Evolutionary conservation across 2,797 vertebrate species (phyloP), one percentile per base, ranked within the genome.

Genomic region (Leptodactylus fallax): DNA sequence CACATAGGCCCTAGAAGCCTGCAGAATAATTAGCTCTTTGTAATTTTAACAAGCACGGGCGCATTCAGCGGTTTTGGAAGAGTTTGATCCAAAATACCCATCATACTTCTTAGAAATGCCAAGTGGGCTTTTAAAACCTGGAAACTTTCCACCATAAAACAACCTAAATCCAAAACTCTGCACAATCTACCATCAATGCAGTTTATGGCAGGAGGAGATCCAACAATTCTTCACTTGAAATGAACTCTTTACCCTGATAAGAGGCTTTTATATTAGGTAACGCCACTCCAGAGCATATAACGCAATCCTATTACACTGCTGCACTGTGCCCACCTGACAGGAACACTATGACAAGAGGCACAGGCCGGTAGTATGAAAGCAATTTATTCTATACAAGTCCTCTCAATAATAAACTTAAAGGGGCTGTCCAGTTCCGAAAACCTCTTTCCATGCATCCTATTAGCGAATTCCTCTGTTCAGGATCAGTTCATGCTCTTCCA

Each of bases 1-100:
- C 65, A n/a, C 19, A 9, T 10, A 9, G 49, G 65, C 47, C 25
- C 36, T 19, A 49, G 11, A 21, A 17, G 45, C 27, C 79, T 55
- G 69, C 69, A 27, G 56, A 87, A 83, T 87, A 87, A 87, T 87
- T 81, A 87, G 79, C 58, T 82, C 86, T 82, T 76, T 87, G 86
- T 87, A 36, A 87, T 79, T 56, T 49, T 58, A 69, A 83, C 87
- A 79, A 79, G 74, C 81, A 45, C 53, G 16, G 72, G 87, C 60
- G 61, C 81, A 83, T 83, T 87, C 71, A 83, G 58, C 25, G 81
- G 80, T 76, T 87, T 83, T 79, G 60, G 72, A 78, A 83, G 23
- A 76, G 69, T 67, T 83, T 47, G 49, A 27, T 78, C 69, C 13
- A 27, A 79, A 83, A 83, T 84, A 83, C 72, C 71, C 72, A 67